Conservation (phyloP, 2,888 invertebrate genomes). For the Oligia latruncula region DNA sequence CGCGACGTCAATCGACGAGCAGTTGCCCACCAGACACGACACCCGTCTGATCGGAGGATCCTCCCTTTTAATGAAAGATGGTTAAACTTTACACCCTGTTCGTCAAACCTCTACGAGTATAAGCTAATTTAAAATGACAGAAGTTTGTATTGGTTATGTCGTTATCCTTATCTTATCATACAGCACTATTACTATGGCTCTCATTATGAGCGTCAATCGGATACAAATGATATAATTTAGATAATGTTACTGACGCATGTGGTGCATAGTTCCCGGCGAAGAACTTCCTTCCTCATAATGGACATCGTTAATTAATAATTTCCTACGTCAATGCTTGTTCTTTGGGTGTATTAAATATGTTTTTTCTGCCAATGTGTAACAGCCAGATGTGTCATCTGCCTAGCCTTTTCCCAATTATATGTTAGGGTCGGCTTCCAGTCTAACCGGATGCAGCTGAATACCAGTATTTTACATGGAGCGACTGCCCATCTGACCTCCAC, state of each 20-base stretch:
- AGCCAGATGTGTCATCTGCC: too few species aligned
- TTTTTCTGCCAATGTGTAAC: background rate
- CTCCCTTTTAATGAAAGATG: background rate
- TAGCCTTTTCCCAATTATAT: too few species aligned
- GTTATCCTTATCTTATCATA: slow-evolving; percentile 28
- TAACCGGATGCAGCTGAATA: too few species aligned
- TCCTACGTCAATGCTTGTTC: background rate
- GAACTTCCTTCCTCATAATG: slow-evolving; percentile 11
- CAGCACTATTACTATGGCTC: background rate
- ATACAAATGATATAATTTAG: slow-evolving; percentile 22
- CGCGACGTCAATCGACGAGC: too few species aligned
- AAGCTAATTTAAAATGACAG: background rate
- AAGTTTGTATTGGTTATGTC: background rate
- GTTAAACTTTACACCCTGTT: background rate
- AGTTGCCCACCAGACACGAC: background rate
- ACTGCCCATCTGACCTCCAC: too few species aligned
- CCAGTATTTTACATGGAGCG: too few species aligned
- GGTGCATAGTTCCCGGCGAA: background rate
- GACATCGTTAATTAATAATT: background rate
- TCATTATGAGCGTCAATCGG: slow-evolving; percentile 23
- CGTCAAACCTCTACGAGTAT: background rate
- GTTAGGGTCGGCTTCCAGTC: too few species aligned
- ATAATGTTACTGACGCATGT: slow-evolving; percentile 11
- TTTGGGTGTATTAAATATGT: background rate
- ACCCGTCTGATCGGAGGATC: too few species aligned